phyloP scores from a whole-genome alignment of 2,113 vertebrate species.

The Symphodus melops region DNA sequence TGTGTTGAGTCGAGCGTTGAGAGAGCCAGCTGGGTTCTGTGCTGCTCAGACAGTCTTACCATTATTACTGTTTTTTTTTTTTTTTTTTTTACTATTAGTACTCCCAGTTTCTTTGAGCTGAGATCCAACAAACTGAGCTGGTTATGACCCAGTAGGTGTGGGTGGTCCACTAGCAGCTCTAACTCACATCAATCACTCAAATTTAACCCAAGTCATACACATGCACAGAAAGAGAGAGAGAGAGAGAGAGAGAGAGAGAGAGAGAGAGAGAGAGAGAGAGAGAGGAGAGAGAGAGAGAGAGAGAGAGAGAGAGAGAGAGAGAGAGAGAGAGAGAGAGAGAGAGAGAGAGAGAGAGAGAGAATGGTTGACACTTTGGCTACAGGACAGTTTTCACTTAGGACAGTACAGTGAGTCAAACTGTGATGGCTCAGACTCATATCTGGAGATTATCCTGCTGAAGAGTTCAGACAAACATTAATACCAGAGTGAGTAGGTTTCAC shows the following conservation, averaged over 20 bases:
- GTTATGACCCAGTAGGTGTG: slow-evolving; percentile 34
- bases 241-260: too few relatives aligned
- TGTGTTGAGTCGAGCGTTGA: slow-evolving; percentile 48
- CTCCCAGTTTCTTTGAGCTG: slow-evolving; percentile 51
- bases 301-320: too few relatives aligned
- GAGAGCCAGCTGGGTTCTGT: slow-evolving; percentile 37
- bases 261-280: too few relatives aligned
- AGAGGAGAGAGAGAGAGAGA: not conserved
- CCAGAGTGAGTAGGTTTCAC: not conserved
- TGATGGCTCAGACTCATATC: not conserved
- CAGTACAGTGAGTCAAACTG: not conserved
- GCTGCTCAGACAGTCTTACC: slow-evolving; percentile 32
- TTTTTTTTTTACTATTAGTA: slow-evolving; percentile 34
- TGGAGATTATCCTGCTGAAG: not conserved
- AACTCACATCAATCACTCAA: slow-evolving; percentile 56
- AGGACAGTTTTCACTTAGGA: not conserved
- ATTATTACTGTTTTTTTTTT: slow-evolving; percentile 33
- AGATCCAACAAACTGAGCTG: slow-evolving; percentile 45
- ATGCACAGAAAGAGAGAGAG: too few relatives aligned
- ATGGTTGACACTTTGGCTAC: not conserved
- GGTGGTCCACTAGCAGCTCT: slow-evolving; percentile 56
- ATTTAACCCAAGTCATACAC: slow-evolving; percentile 8
- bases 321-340: too few relatives aligned
- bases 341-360: not conserved
- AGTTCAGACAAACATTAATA: not conserved